Conservation (phyloP, 2,888 invertebrate species). For the Mesodorylaimus sp. region DNA sequence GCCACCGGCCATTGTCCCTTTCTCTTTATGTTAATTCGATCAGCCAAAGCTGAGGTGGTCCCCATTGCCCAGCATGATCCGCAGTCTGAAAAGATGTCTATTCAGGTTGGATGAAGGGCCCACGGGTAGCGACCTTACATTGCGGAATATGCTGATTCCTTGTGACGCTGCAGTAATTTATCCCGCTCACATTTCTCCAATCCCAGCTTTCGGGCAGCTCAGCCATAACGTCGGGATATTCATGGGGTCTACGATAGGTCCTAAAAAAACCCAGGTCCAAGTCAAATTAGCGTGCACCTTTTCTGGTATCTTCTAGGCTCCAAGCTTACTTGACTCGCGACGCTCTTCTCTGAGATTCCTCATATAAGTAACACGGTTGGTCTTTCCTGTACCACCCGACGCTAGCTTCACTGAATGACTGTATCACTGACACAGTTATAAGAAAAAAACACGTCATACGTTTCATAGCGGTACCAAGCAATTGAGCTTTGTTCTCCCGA, state of each 20-base stretch:
- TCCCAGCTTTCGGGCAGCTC: conserved; percentile 32
- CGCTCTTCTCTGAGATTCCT: no score
- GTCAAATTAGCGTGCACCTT: no score
- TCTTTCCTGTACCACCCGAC: no score
- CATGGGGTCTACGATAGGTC: conserved; percentile 19
- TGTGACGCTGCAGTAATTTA: conserved; percentile 34
- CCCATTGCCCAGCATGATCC: conserved; percentile 39
- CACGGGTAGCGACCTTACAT: conserved; percentile 21
- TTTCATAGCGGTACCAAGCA: no score
- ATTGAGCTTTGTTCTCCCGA: no score
- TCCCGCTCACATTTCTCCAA: conserved; percentile 35
- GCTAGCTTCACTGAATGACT: no score
- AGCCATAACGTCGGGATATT: conserved; percentile 18
- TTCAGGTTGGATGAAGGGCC: neutral
- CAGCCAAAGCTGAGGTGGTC: conserved; percentile 36
- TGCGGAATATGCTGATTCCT: conserved; percentile 38
- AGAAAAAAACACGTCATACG: no score
- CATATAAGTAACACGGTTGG: no score
- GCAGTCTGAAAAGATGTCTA: conserved; percentile 30
- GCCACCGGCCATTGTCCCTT: conserved; percentile 36
- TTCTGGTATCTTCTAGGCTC: no score
- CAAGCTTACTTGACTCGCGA: no score
- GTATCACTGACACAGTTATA: no score
- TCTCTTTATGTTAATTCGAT: conserved; percentile 36
- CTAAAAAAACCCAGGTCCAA: no score